Percentiles rank a stretch among this genome's conserved stretches.
These are phyloP conservation scores for Trachymyrmex cornetzi DNA, from an alignment of 1,140 invertebrate genomes.

Conservation along the genomic window DNA sequence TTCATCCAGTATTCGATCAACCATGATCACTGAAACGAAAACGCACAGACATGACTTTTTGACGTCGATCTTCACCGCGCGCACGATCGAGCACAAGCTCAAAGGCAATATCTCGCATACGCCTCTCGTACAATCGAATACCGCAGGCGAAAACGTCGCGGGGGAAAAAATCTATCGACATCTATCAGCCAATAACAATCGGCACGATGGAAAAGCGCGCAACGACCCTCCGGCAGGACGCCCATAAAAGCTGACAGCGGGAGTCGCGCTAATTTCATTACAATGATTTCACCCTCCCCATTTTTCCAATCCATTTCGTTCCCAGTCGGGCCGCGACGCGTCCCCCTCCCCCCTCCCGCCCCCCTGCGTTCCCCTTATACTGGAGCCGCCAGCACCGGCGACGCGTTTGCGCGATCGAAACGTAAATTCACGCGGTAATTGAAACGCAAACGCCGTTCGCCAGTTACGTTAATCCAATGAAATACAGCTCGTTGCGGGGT, in stretches of 20 bases:
- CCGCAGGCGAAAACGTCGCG: slow-evolving; percentile 24
- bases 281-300: slow-evolving; percentile 67
- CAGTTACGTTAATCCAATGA: slow-evolving; percentile 79
- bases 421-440: slow-evolving; percentile 77
- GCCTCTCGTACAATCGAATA: slow-evolving; percentile 49
- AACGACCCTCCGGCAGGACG: slow-evolving; percentile 25
- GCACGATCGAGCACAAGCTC: not conserved
- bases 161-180: slow-evolving; percentile 53
- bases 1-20: not conserved
- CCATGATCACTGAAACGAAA: not conserved
- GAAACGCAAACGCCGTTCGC: slow-evolving; percentile 79
- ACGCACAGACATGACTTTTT: not conserved
- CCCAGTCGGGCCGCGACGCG: not conserved
- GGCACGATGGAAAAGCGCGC: slow-evolving; percentile 54
- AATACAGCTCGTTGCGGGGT: slow-evolving; percentile 71
- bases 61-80: not conserved
- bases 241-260: slow-evolving; percentile 42
- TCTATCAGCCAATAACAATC: slow-evolving; percentile 70
- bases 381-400: slow-evolving; percentile 8
- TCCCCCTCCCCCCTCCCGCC: not conserved
- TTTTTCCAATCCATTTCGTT: slow-evolving; percentile 72
- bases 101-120: slow-evolving; percentile 31
- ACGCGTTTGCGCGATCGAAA: slow-evolving; percentile 72
- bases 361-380: not conserved
- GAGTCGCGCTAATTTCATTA: slow-evolving; percentile 72